phyloP scores from a whole-genome alignment of 2,888 invertebrate species.

The Pyralis farinalis region DNA sequence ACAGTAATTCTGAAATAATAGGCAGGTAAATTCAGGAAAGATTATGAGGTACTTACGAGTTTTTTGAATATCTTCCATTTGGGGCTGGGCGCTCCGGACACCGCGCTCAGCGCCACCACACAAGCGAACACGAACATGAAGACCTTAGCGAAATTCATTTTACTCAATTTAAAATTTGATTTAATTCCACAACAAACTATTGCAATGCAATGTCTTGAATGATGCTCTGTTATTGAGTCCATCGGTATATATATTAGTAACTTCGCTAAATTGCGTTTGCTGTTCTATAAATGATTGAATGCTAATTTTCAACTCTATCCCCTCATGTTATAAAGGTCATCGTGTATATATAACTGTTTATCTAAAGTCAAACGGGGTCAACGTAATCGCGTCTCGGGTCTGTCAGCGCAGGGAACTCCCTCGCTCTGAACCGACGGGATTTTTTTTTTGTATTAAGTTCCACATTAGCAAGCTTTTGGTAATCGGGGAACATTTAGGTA shows the following conservation, averaged over 20 bases:
- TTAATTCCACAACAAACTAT: not conserved
- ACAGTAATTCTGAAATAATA: no score
- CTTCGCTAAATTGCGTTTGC: no score
- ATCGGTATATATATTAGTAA: no score
- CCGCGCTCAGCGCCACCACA: conserved; percentile 31
- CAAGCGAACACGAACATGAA: conserved; percentile 42
- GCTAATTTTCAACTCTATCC: no score
- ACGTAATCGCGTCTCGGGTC: not conserved
- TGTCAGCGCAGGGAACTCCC: not conserved
- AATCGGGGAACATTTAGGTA: no score
- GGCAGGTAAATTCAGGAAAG: no score
- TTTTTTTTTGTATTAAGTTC: not conserved
- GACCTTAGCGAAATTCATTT: conserved; percentile 42
- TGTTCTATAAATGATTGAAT: no score
- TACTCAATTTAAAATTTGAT: conserved; percentile 9
- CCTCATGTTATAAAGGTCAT: no score
- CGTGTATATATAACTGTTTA: no score
- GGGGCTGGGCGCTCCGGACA: conserved; percentile 36
- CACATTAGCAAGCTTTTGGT: no score
- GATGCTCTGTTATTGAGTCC: not conserved
- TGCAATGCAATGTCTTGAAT: not conserved
- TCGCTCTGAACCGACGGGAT: not conserved
- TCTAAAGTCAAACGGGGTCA: not conserved
- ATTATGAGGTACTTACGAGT: conserved; percentile 36
- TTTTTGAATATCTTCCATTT: conserved; percentile 48